A percentile compares a stretch with the other conserved stretches of the same genome.
Conservation (phyloP, 2,888 invertebrate genomes). For the Cetonia aurata region DNA sequence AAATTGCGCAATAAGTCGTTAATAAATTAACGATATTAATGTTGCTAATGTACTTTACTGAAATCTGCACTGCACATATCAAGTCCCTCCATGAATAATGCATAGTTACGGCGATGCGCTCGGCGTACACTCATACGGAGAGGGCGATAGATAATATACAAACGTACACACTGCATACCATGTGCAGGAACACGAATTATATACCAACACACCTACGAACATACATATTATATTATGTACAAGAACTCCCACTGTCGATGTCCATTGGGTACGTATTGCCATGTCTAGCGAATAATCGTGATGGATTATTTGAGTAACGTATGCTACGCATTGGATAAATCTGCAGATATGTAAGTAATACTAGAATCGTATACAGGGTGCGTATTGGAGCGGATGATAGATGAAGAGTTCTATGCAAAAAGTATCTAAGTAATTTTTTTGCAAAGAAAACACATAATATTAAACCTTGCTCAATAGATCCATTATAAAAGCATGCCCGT, state of each 20-base stretch:
- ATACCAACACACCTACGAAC: background rate
- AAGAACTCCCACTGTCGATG: conserved; percentile 44
- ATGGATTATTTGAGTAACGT: conserved; percentile 57
- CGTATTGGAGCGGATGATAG: no score
- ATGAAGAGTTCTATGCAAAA: no score
- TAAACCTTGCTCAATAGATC: no score
- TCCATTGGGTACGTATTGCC: conserved; percentile 54
- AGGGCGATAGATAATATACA: conserved; percentile 20
- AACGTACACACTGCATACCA: background rate
- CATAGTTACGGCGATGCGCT: conserved; percentile 47
- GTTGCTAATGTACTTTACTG: conserved; percentile 52
- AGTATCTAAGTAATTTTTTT: no score
- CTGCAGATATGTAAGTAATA: no score
- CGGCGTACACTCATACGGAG: conserved; percentile 38
- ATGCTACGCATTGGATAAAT: background rate
- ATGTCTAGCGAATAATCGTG: conserved; percentile 59
- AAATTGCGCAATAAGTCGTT: conserved; percentile 46
- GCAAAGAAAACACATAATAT: no score
- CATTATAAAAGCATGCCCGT: no score
- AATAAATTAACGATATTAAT: conserved; percentile 52
- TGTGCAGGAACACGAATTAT: background rate
- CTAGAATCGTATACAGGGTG: no score
- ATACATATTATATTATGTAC: background rate
- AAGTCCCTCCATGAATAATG: conserved; percentile 54
- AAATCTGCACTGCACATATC: conserved; percentile 50